Base-by-base conservation (phyloP, 2,113 vertebrate species). In the Aldabrachelys gigantea region DNA sequence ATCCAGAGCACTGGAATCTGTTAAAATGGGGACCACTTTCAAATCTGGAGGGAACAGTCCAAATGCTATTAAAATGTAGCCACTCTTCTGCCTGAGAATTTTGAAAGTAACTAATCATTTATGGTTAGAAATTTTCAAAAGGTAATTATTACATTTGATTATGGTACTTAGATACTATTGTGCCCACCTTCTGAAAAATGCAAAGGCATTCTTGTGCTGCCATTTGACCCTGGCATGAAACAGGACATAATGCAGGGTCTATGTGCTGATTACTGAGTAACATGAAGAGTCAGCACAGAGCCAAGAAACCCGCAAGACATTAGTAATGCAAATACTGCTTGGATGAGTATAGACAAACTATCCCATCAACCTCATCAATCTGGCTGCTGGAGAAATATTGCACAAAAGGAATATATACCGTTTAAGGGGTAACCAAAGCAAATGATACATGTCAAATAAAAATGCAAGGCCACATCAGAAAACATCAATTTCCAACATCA, bases 21-120 rank as follows among this genome's bases (percentile, higher is more conserved):
- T 49, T 94, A 53, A 80, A 80, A 72, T 6, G 11, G 10, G 17
- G 17, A 1, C 31, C 41, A 53, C 29, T 78, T 72, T 89, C 24
- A 8, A 84, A 50, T 8, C 14, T 82, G 22, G 2, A 4, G 10
- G 21, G 5, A 85, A 6, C 4, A 47, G n/a, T 52, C 1, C 50
- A 79, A 47, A 6, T 47, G 25, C 79, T 85, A 57, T 52, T 78
- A 47, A 84, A 85, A 9, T 29, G 47, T 9, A 59, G 3, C 2
- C 3, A 53, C 3, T 19, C 1, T 1, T 6, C 8, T 62, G 85
- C 10, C n/a, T 72, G 38, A 31, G 6, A 16, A 75, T 35, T 91
- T 89, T 81, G 4, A 62, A 86, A 6, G 52, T 80, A 47, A 5
- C 0, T 41, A 31, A 14, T 1, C 35, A 1, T 0, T 29, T 88